Evolutionary conservation across 2,888 invertebrate genomes (phyloP).

Genomic region (Temnothorax rugatulus): DNA sequence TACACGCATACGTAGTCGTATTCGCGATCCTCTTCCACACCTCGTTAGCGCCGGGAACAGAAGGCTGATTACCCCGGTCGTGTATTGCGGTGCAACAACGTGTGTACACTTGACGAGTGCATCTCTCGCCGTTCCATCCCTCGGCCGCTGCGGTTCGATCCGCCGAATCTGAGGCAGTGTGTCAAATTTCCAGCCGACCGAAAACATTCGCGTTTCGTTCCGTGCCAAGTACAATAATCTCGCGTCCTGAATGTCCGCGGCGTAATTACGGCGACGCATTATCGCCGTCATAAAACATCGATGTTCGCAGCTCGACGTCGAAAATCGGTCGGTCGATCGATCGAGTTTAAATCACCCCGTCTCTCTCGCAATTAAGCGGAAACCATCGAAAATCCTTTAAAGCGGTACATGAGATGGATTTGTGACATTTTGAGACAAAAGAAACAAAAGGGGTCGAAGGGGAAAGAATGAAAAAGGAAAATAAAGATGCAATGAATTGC

Average conservation of each 20-base stretch:
- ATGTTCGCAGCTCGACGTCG: background rate
- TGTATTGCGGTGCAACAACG: conserved; percentile 66
- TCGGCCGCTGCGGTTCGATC: conserved; percentile 9
- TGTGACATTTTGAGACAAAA: background rate
- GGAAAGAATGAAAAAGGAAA: too few species aligned
- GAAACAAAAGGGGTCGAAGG: too few species aligned
- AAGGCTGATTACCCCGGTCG: conserved; percentile 79
- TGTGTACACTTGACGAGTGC: conserved; percentile 56
- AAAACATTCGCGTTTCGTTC: conserved; percentile 11
- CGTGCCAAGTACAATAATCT: background rate
- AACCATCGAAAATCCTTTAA: background rate
- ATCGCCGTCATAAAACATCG: conserved; percentile 34
- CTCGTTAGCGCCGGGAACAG: conserved; percentile 78
- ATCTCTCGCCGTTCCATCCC: conserved; percentile 22
- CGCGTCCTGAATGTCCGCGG: background rate
- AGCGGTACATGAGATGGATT: background rate
- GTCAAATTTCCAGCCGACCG: conserved; percentile 40
- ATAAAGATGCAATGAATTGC: background rate
- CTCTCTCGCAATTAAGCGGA: conserved; percentile 4
- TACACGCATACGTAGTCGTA: conserved; percentile 12
- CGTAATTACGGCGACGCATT: background rate
- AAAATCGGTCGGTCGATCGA: conserved; percentile 19
- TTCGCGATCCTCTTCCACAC: conserved; percentile 67
- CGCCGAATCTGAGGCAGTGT: conserved; percentile 44
- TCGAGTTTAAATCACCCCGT: background rate